Conservation (phyloP, 2,797 vertebrate species). For the Alectoris magna region DNA sequence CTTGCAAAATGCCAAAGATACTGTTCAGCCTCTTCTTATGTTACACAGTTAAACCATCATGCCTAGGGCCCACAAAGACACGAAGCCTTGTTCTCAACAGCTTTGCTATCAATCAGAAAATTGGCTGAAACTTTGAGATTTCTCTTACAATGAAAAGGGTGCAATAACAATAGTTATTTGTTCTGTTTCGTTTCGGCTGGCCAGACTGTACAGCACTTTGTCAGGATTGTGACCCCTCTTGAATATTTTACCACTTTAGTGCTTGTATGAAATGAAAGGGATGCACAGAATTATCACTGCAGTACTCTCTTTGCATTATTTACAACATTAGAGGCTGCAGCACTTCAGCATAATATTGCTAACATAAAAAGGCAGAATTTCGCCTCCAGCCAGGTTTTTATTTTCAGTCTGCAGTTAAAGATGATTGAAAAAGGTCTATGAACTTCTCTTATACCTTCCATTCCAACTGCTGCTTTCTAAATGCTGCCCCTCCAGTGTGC, state of each 20-base stretch:
- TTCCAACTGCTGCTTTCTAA: not conserved
- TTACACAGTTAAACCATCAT: not conserved
- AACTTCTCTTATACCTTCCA: not conserved
- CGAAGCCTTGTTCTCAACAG: not conserved
- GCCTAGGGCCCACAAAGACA: not conserved
- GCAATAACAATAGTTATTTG: not conserved
- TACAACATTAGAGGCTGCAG: slow-evolving; percentile 41
- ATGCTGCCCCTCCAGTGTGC: not conserved
- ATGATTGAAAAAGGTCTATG: not conserved
- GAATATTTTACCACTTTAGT: slow-evolving; percentile 41
- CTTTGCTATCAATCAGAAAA: not conserved
- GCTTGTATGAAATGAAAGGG: slow-evolving; percentile 13
- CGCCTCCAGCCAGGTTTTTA: slow-evolving; percentile 30
- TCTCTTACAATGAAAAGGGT: not conserved
- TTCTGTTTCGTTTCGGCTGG: not conserved
- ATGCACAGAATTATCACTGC: slow-evolving; percentile 33
- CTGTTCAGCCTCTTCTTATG: not conserved
- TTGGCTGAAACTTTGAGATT: not conserved
- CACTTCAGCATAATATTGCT: slow-evolving; percentile 33
- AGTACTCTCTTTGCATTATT: slow-evolving; percentile 53
- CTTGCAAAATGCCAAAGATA: not conserved
- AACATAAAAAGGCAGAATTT: slow-evolving; percentile 42
- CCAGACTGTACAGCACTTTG: not conserved
- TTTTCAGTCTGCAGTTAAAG: slow-evolving; percentile 2
- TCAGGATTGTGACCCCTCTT: slow-evolving; percentile 17